A percentile compares a stretch with the other conserved stretches of the same genome.
Conservation (phyloP, 2,797 vertebrate species). For the Chelmon rostratus region DNA sequence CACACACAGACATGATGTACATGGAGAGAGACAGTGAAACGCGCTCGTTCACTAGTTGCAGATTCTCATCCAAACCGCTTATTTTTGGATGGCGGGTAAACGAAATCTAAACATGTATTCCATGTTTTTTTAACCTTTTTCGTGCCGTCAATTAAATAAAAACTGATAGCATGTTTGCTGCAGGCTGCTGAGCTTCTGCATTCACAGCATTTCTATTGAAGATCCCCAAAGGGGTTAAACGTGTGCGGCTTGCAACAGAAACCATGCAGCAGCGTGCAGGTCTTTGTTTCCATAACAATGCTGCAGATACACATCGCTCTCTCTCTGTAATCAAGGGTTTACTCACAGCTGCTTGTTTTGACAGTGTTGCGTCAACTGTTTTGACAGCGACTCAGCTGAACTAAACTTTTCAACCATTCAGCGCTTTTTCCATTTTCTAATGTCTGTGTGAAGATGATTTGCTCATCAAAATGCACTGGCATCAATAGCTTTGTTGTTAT, state of each 20-base stretch:
- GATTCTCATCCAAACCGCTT: slow-evolving; percentile 53
- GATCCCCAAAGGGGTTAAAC: slow-evolving; percentile 30
- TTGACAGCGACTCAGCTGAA: slow-evolving; percentile 55
- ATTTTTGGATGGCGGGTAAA: slow-evolving; percentile 33
- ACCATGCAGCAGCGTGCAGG: slow-evolving; percentile 3
- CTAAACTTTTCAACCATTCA: slow-evolving; percentile 47
- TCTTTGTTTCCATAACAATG: slow-evolving; percentile 41
- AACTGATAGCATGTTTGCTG: slow-evolving; percentile 11
- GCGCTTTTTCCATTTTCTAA: slow-evolving; percentile 32
- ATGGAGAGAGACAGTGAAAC: slow-evolving; percentile 11
- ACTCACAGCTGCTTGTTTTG: slow-evolving; percentile 66
- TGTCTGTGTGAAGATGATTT: slow-evolving; percentile 12
- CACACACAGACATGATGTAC: slow-evolving; percentile 5
- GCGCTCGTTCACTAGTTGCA: background rate
- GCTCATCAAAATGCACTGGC: slow-evolving; percentile 28
- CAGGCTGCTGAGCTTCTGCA: background rate
- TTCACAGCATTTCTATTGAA: slow-evolving; percentile 4
- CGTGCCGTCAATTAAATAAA: background rate
- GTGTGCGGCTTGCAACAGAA: slow-evolving; percentile 10
- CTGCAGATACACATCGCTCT: slow-evolving; percentile 15
- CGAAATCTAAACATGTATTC: slow-evolving; percentile 31
- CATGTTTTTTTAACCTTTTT: background rate
- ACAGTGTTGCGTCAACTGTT: slow-evolving; percentile 64
- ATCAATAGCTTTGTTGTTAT: background rate
- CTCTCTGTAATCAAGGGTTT: slow-evolving; percentile 57